Evolutionary conservation across 2,797 vertebrate genomes (phyloP).

Genomic region (Artibeus lituratus): DNA sequence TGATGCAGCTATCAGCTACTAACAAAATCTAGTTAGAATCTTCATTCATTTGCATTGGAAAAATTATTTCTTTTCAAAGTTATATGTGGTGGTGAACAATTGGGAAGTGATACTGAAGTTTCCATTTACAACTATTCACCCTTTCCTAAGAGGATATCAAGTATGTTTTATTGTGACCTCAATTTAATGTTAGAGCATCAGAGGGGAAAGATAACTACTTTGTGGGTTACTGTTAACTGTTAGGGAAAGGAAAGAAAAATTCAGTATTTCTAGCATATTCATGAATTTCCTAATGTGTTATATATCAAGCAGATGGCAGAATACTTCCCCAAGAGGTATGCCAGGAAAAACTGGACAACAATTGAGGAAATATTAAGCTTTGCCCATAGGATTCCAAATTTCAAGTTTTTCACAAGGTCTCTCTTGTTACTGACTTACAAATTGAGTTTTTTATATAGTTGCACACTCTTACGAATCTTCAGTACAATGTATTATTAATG

Average conservation of each 20-base stretch:
- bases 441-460: not conserved
- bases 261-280: not conserved
- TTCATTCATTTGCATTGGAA: not conserved
- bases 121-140: not conserved
- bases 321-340: not conserved
- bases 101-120: not conserved
- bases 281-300: not conserved
- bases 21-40: not conserved
- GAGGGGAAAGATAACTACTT: not conserved
- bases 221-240: not conserved
- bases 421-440: not conserved
- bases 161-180: not conserved
- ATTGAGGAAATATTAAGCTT: not conserved
- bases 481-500: slow-evolving; percentile 20
- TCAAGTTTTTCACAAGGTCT: not conserved
- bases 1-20: not conserved
- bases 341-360: not conserved
- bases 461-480: not conserved
- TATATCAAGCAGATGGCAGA: not conserved
- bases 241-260: not conserved
- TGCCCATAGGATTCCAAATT: not conserved
- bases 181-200: not conserved
- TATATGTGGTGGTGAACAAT: not conserved
- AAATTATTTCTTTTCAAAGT: not conserved
- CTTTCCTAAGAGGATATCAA: not conserved